phyloP scores from a whole-genome alignment of 2,113 vertebrate genomes.

The Raja brachyura region DNA sequence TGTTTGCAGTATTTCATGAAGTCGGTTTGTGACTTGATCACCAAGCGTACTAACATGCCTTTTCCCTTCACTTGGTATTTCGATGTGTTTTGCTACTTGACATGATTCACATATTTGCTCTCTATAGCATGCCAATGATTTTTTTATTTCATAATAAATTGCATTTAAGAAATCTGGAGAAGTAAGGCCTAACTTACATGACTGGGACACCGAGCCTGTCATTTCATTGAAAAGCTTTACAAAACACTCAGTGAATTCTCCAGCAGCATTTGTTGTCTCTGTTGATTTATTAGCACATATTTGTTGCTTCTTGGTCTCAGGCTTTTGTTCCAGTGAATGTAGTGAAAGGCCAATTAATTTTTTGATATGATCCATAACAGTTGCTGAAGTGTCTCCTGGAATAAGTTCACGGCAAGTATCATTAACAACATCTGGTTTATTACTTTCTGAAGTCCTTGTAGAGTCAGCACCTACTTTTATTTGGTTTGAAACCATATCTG shows the following conservation, averaged over 20 bases:
- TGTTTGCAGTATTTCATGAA: conserved; percentile 7
- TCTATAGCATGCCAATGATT: neutral
- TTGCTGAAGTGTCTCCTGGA: conserved; percentile 9
- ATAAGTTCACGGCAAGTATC: conserved; percentile 15
- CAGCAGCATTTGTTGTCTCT: neutral
- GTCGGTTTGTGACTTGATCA: neutral
- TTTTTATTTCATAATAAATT: conserved; percentile 26
- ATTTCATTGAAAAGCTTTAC: conserved; percentile 3
- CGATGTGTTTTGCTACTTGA: neutral
- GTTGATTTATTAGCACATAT: neutral
- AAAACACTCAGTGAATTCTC: neutral
- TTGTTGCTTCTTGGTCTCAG: neutral
- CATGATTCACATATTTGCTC: neutral
- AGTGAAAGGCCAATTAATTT: conserved; percentile 27
- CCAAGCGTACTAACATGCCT: neutral
- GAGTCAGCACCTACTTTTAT: neutral
- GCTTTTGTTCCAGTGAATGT: neutral
- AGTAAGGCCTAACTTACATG: conserved; percentile 12
- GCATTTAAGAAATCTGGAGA: conserved; percentile 24
- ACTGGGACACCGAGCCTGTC: conserved; percentile 14
- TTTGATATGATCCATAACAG: conserved; percentile 25
- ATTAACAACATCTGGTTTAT: neutral
- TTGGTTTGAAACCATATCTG: neutral
- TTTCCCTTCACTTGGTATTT: neutral
- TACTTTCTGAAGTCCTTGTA: neutral